Conservation (phyloP, 2,113 vertebrate species). For the Rutilus rutilus region DNA sequence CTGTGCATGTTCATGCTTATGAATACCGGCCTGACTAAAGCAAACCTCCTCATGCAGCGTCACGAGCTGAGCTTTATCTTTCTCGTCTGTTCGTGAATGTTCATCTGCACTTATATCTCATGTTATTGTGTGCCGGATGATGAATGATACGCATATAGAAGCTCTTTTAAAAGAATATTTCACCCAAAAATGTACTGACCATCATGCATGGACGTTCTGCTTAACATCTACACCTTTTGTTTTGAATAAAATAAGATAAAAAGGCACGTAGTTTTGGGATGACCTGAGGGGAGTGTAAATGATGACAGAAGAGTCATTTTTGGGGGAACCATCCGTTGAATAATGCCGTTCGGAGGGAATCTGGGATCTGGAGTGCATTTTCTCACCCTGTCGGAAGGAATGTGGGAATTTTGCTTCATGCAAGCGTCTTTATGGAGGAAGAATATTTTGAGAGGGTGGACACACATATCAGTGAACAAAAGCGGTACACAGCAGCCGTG, state of each 20-base stretch:
- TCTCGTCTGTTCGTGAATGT: neutral
- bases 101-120: no score
- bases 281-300: neutral
- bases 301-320: neutral
- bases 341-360: neutral
- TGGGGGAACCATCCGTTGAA: neutral
- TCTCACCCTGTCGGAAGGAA: constrained; percentile 17
- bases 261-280: neutral
- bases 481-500: neutral
- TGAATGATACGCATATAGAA: no score
- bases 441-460: constrained; percentile 27
- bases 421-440: neutral
- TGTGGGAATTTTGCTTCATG: neutral
- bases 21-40: neutral
- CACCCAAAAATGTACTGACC: no score
- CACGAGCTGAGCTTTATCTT: neutral
- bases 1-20: neutral
- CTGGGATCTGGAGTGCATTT: neutral
- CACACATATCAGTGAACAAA: constrained; percentile 42
- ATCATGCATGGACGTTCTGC: neutral
- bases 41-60: neutral
- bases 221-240: neutral
- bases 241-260: neutral
- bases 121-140: no score
- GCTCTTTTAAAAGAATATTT: no score